Conservation (phyloP, 2,888 invertebrate genomes). For the Odontocerum albicorne region DNA sequence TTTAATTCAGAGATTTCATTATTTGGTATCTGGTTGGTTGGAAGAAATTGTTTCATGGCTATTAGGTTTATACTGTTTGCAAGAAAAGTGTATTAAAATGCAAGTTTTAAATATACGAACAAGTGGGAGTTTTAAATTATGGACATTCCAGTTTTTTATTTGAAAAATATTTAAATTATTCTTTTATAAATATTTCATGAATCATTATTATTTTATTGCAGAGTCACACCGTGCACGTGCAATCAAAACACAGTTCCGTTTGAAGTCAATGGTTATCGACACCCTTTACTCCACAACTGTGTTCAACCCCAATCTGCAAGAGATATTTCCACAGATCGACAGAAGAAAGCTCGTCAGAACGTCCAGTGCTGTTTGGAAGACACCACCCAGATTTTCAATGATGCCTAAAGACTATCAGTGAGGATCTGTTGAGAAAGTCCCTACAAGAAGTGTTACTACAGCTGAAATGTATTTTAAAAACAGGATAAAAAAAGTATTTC, state of each 20-base stretch:
- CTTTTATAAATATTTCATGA: background rate
- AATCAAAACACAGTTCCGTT: constrained; percentile 51
- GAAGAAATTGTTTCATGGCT: too few relatives aligned
- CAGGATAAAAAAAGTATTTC: too few relatives aligned
- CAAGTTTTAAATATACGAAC: too few relatives aligned
- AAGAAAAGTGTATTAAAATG: too few relatives aligned
- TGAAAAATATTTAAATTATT: background rate
- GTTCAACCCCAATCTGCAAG: constrained; percentile 65
- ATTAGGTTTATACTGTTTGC: too few relatives aligned
- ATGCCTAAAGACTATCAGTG: constrained; percentile 43
- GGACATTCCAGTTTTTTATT: too few relatives aligned
- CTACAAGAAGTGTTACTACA: too few relatives aligned
- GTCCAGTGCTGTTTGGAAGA: constrained; percentile 75
- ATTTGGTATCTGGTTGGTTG: too few relatives aligned
- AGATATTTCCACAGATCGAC: constrained; percentile 70
- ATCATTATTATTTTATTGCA: constrained; percentile 37
- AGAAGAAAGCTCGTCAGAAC: constrained; percentile 66
- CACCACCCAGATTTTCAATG: constrained; percentile 66
- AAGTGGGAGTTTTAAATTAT: too few relatives aligned
- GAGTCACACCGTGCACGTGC: constrained; percentile 49
- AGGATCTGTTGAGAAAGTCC: too few relatives aligned
- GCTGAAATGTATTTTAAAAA: too few relatives aligned
- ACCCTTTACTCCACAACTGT: constrained; percentile 63
- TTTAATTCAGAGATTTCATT: too few relatives aligned
- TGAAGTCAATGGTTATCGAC: constrained; percentile 52